phyloP scores from a whole-genome alignment of 2,888 invertebrate species.

The Cryptocephalus moraei region DNA sequence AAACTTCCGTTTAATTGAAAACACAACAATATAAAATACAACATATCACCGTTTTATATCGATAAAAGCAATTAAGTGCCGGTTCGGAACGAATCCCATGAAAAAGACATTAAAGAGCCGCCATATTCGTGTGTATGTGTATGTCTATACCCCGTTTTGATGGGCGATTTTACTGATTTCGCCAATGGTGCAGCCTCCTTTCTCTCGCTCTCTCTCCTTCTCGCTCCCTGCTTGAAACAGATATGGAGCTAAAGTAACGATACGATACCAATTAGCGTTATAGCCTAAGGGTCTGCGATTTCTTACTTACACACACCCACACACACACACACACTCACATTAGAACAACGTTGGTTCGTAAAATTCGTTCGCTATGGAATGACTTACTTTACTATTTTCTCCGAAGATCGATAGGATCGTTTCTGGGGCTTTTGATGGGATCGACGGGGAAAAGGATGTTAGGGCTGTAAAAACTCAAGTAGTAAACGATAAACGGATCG shows the following conservation, averaged over 20 bases:
- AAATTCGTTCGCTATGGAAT: conserved; percentile 5
- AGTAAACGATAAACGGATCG: too few species aligned
- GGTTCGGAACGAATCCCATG: not conserved
- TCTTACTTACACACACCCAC: conserved; percentile 6
- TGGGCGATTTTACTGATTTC: conserved; percentile 30
- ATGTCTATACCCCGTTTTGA: conserved; percentile 26
- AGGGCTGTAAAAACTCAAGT: not conserved
- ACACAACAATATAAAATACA: not conserved
- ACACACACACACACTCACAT: conserved; percentile 4
- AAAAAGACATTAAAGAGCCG: not conserved
- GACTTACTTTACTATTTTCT: conserved; percentile 7
- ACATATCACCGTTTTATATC: not conserved
- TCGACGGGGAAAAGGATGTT: too few species aligned
- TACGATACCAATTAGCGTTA: conserved; percentile 30
- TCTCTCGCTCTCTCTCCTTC: too few species aligned
- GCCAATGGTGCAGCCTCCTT: conserved; percentile 12
- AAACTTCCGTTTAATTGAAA: not conserved
- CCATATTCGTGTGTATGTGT: conserved; percentile 2
- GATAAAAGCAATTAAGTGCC: not conserved
- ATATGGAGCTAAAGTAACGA: conserved; percentile 25
- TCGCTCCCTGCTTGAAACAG: conserved; percentile 21
- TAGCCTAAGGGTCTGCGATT: conserved; percentile 15
- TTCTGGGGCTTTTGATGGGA: not conserved
- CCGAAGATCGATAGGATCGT: conserved; percentile 2
- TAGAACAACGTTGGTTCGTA: conserved; percentile 8